Percentiles rank a stretch among this genome's conserved stretches.
Conservation (phyloP, 1,140 invertebrate genomes). For the Solenopsis fugax region DNA sequence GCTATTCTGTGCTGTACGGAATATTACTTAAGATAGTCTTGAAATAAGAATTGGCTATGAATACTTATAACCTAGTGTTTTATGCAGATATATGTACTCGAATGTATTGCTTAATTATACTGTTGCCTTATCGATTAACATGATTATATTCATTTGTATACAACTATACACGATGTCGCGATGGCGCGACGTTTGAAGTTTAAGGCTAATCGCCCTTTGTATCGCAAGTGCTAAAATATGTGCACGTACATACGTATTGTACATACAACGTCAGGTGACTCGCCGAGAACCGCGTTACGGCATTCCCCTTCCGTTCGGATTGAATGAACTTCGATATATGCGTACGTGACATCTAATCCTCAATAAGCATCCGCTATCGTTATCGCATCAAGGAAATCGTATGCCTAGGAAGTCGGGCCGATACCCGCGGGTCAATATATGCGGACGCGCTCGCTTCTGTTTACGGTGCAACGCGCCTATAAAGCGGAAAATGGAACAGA, state of each 20-base stretch:
- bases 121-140: not conserved
- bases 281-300: not conserved
- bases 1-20: too few relatives aligned
- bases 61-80: too few relatives aligned
- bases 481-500: not conserved
- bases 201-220: not conserved
- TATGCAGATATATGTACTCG: not conserved
- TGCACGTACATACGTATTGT: not conserved
- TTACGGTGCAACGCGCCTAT: not conserved
- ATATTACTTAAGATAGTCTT: too few relatives aligned
- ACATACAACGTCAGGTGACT: not conserved
- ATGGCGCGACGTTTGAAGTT: not conserved
- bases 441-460: not conserved
- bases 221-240: not conserved
- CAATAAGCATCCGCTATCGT: not conserved
- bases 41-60: too few relatives aligned
- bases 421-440: not conserved
- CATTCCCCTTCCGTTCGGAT: slow-evolving; percentile 11
- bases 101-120: not conserved
- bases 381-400: not conserved
- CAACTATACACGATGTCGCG: not conserved
- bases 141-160: not conserved
- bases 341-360: not conserved
- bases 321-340: not conserved
- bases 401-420: not conserved